Conservation (phyloP, 2,113 vertebrate genomes). For the Seriola rivoliana region DNA sequence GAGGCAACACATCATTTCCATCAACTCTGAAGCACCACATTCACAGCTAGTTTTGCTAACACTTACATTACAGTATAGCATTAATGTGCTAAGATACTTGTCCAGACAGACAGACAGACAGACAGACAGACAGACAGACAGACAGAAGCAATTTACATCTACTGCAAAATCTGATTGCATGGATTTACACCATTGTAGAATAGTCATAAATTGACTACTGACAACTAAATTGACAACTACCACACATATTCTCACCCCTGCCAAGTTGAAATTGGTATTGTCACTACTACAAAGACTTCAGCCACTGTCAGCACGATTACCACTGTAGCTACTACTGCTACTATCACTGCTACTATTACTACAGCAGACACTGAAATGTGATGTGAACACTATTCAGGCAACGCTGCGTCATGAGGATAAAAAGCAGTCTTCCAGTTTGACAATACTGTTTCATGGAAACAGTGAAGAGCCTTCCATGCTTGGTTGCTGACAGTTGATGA, state of each 20-base stretch:
- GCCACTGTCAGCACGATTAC: neutral
- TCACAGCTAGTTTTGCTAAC: neutral
- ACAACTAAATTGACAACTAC: neutral
- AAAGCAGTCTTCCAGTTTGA: neutral
- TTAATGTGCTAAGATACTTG: neutral
- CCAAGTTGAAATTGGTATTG: neutral
- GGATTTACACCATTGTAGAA: neutral
- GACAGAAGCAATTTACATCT: constrained; percentile 1
- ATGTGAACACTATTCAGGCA: neutral
- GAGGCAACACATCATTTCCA: neutral
- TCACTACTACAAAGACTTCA: neutral
- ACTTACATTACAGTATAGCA: neutral
- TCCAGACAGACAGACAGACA: neutral
- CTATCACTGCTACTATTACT: neutral
- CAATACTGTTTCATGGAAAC: neutral
- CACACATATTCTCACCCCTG: neutral
- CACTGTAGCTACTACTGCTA: neutral
- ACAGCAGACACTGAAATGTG: neutral
- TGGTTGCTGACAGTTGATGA: neutral
- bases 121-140: too few species aligned
- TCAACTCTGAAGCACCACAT: neutral
- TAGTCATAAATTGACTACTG: too few species aligned
- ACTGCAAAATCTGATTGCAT: constrained; percentile 10
- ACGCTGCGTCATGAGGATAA: neutral
- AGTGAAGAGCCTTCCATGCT: neutral